Evolutionary conservation across 2,888 invertebrate genomes (phyloP).

Genomic region (Prionchulus punctatus): DNA sequence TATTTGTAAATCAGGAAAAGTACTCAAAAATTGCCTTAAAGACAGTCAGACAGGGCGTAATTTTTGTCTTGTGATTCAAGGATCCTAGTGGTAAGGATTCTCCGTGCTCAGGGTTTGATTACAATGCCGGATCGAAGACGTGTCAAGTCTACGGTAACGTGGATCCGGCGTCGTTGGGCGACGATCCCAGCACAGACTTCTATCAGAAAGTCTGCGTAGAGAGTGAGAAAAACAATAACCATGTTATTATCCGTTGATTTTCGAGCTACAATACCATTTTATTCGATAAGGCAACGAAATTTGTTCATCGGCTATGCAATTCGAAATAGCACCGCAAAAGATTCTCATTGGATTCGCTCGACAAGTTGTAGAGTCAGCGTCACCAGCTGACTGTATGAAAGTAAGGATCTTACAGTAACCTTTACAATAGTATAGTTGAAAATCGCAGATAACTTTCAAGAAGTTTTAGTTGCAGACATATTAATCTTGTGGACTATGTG

Average conservation of each 20-base stretch:
- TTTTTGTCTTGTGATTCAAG: not conserved
- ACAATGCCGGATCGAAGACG: not conserved
- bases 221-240: constrained; percentile 13
- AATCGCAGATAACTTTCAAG: no score
- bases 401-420: not conserved
- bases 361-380: constrained; percentile 27
- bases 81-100: not conserved
- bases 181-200: not conserved
- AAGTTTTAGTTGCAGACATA: no score
- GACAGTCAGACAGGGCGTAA: no score
- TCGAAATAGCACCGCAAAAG: constrained; percentile 28
- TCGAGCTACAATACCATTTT: no score
- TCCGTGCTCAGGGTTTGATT: constrained; percentile 9
- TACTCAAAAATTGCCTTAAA: no score
- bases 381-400: constrained; percentile 16
- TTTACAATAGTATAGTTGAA: not conserved
- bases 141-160: not conserved
- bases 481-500: no score
- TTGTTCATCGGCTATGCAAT: constrained; percentile 29
- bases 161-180: not conserved
- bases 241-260: no score
- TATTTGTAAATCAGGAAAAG: no score
- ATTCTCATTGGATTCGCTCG: constrained; percentile 31
- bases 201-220: constrained; percentile 12
- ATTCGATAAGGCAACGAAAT: constrained; percentile 22